Percentiles rank a stretch among this genome's conserved stretches.
Evolutionary conservation across 2,888 invertebrate genomes (phyloP).

Genomic region (Apeira syringaria): DNA sequence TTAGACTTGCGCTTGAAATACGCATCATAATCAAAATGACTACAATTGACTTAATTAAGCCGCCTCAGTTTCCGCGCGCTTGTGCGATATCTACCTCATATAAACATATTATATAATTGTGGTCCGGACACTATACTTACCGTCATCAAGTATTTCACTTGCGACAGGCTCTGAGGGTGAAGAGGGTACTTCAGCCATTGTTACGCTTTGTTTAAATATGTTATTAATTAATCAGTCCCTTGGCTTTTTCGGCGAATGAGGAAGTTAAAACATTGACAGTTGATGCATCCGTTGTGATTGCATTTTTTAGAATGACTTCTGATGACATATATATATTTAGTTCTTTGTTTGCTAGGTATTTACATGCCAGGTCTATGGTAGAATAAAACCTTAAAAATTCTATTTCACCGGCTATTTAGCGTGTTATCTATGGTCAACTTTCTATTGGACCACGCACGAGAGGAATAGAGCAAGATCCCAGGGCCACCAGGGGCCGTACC

Average conservation of each 20-base stretch:
- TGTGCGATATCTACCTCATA: too few species aligned
- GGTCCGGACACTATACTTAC: conserved; percentile 25
- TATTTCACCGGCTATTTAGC: too few species aligned
- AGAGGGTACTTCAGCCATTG: conserved; percentile 45
- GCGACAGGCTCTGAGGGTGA: conserved; percentile 37
- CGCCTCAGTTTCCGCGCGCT: too few species aligned
- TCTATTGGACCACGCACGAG: too few species aligned
- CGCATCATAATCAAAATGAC: too few species aligned
- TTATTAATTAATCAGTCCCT: conserved; percentile 60
- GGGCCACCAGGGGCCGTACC: too few species aligned
- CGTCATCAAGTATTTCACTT: conserved; percentile 43
- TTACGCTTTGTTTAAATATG: conserved; percentile 23
- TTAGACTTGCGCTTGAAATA: too few species aligned
- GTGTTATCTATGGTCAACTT: too few species aligned
- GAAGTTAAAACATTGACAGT: conserved; percentile 19
- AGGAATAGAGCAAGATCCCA: too few species aligned
- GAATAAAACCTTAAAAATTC: too few species aligned
- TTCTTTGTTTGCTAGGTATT: conserved; percentile 10
- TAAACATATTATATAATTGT: too few species aligned
- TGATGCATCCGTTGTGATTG: conserved; percentile 36
- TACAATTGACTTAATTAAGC: too few species aligned
- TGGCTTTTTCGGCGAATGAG: conserved; percentile 13
- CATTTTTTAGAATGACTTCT: conserved; percentile 55
- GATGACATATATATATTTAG: conserved; percentile 14
- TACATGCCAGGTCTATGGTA: background rate